Percentiles rank a stretch among this genome's conserved stretches.
Conservation (phyloP, 2,888 invertebrate genomes). For the Meiosimyza platycephala region DNA sequence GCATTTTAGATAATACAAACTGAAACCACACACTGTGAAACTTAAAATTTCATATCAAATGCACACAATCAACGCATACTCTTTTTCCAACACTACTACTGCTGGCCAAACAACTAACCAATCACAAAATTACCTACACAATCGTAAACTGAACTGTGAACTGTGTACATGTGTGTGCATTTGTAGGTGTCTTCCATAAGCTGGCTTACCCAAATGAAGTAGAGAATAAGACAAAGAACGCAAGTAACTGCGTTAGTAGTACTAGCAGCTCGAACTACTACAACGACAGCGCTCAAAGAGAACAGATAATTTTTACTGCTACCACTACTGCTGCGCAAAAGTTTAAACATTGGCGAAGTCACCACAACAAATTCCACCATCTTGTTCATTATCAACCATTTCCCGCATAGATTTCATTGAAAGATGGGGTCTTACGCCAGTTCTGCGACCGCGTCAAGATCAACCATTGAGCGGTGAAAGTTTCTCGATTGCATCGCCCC, state of each 20-base stretch:
- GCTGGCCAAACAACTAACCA: too few relatives aligned
- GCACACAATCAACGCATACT: not conserved
- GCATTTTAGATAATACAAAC: slow-evolving; percentile 37
- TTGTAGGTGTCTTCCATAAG: too few relatives aligned
- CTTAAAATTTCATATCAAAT: not conserved
- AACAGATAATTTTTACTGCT: not conserved
- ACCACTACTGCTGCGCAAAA: slow-evolving; percentile 26
- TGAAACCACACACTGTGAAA: not conserved
- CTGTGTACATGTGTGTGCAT: too few relatives aligned
- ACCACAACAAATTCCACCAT: slow-evolving; percentile 57
- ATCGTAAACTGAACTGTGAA: too few relatives aligned
- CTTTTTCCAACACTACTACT: too few relatives aligned
- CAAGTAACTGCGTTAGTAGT: slow-evolving; percentile 15
- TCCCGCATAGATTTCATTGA: slow-evolving; percentile 97
- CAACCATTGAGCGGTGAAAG: slow-evolving; percentile 78
- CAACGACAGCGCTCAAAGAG: too few relatives aligned
- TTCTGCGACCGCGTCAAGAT: slow-evolving; percentile 96
- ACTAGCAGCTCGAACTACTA: not conserved
- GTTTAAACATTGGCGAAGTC: slow-evolving; percentile 58
- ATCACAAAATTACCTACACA: too few relatives aligned
- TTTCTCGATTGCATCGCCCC: slow-evolving; percentile 67
- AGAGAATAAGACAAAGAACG: too few relatives aligned
- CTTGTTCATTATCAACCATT: slow-evolving; percentile 74
- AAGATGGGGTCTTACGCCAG: slow-evolving; percentile 98
- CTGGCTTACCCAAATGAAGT: too few relatives aligned